phyloP scores from a whole-genome alignment of 2,797 vertebrate species.

The Sitta carolinensis region DNA sequence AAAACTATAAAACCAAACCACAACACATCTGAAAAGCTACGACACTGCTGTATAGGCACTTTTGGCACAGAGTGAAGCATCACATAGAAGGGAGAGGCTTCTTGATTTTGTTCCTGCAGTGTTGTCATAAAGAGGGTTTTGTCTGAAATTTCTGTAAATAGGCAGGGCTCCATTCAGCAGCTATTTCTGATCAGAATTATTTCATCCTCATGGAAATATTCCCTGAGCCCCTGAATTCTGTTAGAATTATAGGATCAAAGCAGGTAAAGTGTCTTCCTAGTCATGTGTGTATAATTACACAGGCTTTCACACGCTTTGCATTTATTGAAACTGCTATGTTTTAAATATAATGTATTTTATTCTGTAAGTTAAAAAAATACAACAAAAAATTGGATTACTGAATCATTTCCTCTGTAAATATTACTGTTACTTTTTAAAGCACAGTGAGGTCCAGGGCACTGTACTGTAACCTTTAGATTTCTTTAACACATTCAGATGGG shows the following conservation, averaged over 20 bases:
- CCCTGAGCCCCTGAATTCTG: neutral
- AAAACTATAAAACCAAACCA: neutral
- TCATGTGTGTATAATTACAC: neutral
- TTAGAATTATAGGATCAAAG: neutral
- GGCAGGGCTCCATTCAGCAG: neutral
- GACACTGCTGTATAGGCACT: neutral
- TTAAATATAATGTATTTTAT: neutral
- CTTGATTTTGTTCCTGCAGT: neutral
- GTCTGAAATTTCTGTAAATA: neutral
- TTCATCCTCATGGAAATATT: neutral
- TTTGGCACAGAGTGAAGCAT: neutral
- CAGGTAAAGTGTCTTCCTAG: neutral
- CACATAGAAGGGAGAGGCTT: neutral
- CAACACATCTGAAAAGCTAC: neutral
- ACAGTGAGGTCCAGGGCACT: neutral
- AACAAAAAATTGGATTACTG: neutral
- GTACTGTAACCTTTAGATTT: neutral
- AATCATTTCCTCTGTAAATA: conserved; percentile 15
- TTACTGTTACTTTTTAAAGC: neutral
- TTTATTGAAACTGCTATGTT: neutral
- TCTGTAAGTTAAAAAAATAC: neutral
- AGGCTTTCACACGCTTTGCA: neutral
- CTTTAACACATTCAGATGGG: neutral
- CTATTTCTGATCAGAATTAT: neutral
- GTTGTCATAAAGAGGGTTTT: neutral